Evolutionary conservation across 2,888 invertebrate species (phyloP), one percentile per base, ranked within the genome.

Genomic region (Coremacera marginata): DNA sequence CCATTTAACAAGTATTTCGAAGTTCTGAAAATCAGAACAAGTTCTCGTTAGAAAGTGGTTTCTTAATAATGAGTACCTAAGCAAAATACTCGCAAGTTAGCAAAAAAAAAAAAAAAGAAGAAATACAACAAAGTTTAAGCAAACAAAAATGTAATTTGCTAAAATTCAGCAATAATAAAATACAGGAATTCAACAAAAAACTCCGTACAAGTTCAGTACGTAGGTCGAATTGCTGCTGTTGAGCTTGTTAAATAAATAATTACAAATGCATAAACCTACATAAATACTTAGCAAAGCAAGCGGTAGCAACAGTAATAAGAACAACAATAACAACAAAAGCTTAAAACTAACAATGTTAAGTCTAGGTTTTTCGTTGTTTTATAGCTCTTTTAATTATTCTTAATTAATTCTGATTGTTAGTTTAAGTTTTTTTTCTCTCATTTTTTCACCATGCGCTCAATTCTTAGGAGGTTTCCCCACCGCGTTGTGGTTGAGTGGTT

Each of bases 261-360:
- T 60, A 16, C 27, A 11, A 60, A 60, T 60, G 25, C 60, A 27
- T 60, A 9, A 60, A 60, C 60, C 60, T 60, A 60, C 60, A 60
- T 60, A 27, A 25, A 8, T 14, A 60, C 11, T 16, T 57, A 22
- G 14, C 3, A 25, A 9, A 8, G 2, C n/a, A 57, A n/a, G 7
- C 14, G 22, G 14, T 9, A 25, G 27, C 60, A 60, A 11, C 60
- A 60, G 16, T 9, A 60, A 60, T 22, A 60, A 60, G 25, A 16
- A 60, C 14, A 60, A 22, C 5, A 60, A 60, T 4, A 25, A 22
- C n/a, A 22, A 57, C n/a, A 11, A 57, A 11, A 25, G 25, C 22
- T 4, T 27, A 7, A 25, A 25, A 60, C 25, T 8, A 60, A 60
- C 22, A 60, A 3, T 4, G 27, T 14, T 22, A 22, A 27, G 25